Base-by-base conservation (phyloP, 2,113 vertebrate genomes). In the Xyrauchen texanus region DNA sequence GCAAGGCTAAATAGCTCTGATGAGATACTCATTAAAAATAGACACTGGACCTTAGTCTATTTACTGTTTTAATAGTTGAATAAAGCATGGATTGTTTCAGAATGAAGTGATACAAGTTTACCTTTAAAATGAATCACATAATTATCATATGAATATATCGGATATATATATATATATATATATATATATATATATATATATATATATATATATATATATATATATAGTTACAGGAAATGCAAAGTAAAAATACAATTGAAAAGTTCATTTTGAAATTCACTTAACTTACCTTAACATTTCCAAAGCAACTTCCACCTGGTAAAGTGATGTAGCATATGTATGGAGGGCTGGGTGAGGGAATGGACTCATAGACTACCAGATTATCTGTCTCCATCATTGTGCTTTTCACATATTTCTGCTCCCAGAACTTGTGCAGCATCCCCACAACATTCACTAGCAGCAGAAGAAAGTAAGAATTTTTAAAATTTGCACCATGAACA, bases 231-330 rank as follows among this genome's bases (percentile, higher is more conserved):
- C 47, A 49, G 6, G 2, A 49, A 49, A 49, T 7, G 47, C 47
- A 49, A 49, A 8, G 7, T 34, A 34, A 34, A 34, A 34, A 34
- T 34, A 34, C 21, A 34, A 34, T 34, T 34, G 1, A 34, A 34
- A 34, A 51, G n/a, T 52, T 52, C 8, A 52, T 52, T 8, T 8
- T 10, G 12, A 8, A 66, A 47, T 60, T 61, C 1, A 45, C 16
- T 46, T 64, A 46, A 75, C 60, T 78, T 76, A 96, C 95, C 94
- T 96, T 94, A 80, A 94, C 95, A 86, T 95, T 98, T 7, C 95
- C 95, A 84, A 97, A 97, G 83, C 96, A 96, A 87, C 95, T 96
- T 72, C 96, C 95, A 81, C 95, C 95, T 34, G 95, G 96, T 65
- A 97, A 91, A 5, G 95, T 97, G 84, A 97, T 93, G 0, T 95